These are phyloP conservation scores for Cercopithecus hamlyni DNA, from an alignment of 2,797 vertebrate species.

Conservation along the genomic window DNA sequence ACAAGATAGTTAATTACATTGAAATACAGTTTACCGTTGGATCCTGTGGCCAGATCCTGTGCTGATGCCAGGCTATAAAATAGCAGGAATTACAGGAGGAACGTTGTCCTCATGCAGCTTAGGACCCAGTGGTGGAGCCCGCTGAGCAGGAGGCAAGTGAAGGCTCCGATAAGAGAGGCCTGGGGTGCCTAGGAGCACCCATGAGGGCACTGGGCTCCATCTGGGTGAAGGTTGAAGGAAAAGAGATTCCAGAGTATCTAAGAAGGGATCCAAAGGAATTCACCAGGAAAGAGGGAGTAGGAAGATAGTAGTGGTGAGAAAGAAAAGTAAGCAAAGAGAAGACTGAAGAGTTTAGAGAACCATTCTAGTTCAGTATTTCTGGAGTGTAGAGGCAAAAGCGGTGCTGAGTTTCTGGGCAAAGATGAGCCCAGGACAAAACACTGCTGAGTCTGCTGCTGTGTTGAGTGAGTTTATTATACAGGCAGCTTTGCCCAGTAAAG, in stretches of 20 bases:
- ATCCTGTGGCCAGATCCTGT: background rate
- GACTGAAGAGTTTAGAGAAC: background rate
- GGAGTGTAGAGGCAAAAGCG: background rate
- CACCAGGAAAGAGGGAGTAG: background rate
- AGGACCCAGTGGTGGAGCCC: background rate
- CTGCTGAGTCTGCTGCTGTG: background rate
- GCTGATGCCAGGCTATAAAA: background rate
- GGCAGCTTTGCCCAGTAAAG: background rate
- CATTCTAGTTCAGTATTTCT: conserved; percentile 20
- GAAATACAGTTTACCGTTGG: background rate
- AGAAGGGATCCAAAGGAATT: background rate
- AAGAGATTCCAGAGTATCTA: background rate
- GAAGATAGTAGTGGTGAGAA: background rate
- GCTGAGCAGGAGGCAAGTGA: background rate
- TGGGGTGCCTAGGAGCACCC: background rate
- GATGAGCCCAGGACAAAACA: conserved; percentile 11
- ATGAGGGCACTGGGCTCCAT: background rate
- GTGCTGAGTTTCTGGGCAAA: background rate
- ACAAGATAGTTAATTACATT: background rate
- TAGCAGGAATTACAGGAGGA: background rate
- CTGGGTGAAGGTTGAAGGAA: background rate
- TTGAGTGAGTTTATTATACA: background rate
- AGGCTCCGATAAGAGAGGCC: background rate
- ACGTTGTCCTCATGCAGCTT: background rate
- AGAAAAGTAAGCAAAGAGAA: background rate